phyloP scores from a whole-genome alignment of 2,888 invertebrate species.

The Philonicus albiceps region DNA sequence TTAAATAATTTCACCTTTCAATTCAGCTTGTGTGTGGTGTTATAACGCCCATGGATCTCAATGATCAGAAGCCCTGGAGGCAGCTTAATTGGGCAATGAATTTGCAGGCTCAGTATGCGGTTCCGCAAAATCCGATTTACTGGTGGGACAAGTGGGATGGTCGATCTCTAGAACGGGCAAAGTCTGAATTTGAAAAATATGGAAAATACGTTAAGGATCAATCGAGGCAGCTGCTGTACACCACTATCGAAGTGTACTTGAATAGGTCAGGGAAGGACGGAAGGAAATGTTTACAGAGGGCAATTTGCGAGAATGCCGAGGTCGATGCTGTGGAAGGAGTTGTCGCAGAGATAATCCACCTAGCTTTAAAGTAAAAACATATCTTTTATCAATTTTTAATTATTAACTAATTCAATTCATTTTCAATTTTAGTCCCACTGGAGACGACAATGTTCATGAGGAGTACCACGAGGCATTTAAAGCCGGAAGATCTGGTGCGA shows the following conservation, averaged over 20 bases:
- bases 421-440: constrained; percentile 48
- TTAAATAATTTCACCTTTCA: background rate
- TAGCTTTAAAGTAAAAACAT: background rate
- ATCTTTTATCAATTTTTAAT: background rate
- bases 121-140: constrained; percentile 8
- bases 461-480: constrained; percentile 68
- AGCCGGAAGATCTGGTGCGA: constrained; percentile 52
- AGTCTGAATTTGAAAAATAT: constrained; percentile 20
- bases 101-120: constrained; percentile 27
- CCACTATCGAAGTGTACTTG: constrained; percentile 41
- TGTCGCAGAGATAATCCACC: constrained; percentile 14
- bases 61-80: constrained; percentile 20
- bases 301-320: constrained; percentile 44
- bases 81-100: background rate
- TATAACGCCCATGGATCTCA: background rate
- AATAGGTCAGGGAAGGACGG: constrained; percentile 41
- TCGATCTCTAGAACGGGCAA: constrained; percentile 10
- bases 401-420: background rate
- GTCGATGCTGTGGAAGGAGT: constrained; percentile 25
- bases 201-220: constrained; percentile 41
- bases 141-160: constrained; percentile 38
- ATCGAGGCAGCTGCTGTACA: constrained; percentile 37
- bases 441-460: constrained; percentile 62
- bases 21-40: constrained; percentile 7
- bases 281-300: constrained; percentile 41